phyloP scores from a whole-genome alignment of 2,888 invertebrate genomes.

The Chesias legatella region DNA sequence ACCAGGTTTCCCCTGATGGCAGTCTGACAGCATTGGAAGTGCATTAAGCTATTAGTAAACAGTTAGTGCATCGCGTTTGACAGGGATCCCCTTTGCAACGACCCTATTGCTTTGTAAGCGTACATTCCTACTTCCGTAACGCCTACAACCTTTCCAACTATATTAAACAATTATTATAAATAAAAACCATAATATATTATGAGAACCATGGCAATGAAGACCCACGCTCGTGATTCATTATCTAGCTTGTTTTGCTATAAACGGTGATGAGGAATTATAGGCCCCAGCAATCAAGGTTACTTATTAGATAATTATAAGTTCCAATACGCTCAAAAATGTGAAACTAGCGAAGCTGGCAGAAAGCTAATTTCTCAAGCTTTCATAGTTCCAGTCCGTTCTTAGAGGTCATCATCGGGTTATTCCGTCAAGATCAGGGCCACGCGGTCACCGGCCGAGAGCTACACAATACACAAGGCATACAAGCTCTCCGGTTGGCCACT shows the following conservation, averaged over 20 bases:
- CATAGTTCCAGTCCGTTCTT: slow-evolving; percentile 25
- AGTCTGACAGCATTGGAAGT: slow-evolving; percentile 54
- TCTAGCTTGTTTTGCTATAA: slow-evolving; percentile 42
- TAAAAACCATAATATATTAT: slow-evolving; percentile 23
- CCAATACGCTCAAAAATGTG: too few relatives aligned
- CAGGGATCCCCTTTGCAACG: slow-evolving; percentile 17
- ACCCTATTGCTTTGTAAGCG: slow-evolving; percentile 11
- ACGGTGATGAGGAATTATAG: slow-evolving; percentile 25
- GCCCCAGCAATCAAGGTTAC: slow-evolving; percentile 34
- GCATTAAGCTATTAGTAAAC: slow-evolving; percentile 71
- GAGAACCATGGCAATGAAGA: slow-evolving; percentile 38
- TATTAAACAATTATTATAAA: slow-evolving; percentile 8
- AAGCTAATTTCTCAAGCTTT: too few relatives aligned
- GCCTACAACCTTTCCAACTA: slow-evolving; percentile 13
- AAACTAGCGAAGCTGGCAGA: too few relatives aligned
- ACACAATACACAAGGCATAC: slow-evolving; percentile 31
- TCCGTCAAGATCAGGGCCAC: slow-evolving; percentile 72
- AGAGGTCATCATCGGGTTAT: slow-evolving; percentile 42
- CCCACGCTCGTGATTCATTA: slow-evolving; percentile 46
- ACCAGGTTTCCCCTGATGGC: slow-evolving; percentile 41
- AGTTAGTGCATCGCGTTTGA: slow-evolving; percentile 47
- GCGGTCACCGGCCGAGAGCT: slow-evolving; percentile 59
- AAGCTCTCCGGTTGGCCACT: slow-evolving; percentile 50
- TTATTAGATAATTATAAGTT: slow-evolving; percentile 2
- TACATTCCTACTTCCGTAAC: slow-evolving; percentile 8